Evolutionary conservation across 2,888 invertebrate species (phyloP).

Genomic region (Eupithecia vulgata): DNA sequence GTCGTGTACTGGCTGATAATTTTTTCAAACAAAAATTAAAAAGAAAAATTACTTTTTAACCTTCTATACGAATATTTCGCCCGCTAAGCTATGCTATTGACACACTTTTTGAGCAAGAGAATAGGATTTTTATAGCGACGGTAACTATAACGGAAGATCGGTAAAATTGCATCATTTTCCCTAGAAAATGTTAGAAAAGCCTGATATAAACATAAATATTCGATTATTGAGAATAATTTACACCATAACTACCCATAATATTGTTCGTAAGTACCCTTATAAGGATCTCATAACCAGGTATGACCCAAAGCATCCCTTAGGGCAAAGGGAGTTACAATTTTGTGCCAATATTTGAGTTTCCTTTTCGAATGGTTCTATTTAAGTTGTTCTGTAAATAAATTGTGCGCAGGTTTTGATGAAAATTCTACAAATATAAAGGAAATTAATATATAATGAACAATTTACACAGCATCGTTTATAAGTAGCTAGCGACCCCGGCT

Average conservation of each 20-base stretch:
- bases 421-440: not conserved
- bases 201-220: not conserved
- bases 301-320: constrained; percentile 12
- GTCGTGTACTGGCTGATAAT: too few species aligned
- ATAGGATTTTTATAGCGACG: too few species aligned
- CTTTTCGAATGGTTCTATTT: not conserved
- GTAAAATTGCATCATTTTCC: not conserved
- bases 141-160: too few species aligned
- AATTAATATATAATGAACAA: not conserved
- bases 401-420: not conserved
- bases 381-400: not conserved
- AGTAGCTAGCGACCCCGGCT: too few species aligned
- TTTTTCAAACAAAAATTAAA: too few species aligned
- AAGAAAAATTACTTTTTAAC: too few species aligned
- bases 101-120: too few species aligned
- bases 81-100: too few species aligned
- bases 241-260: constrained; percentile 22
- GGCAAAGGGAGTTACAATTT: constrained; percentile 14
- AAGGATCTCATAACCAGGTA: constrained; percentile 18
- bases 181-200: not conserved
- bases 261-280: constrained; percentile 15
- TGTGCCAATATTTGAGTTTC: constrained; percentile 12
- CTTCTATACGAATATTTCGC: too few species aligned
- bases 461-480: not conserved
- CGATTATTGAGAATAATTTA: constrained; percentile 22